These are phyloP conservation scores for Toxotes chatareus DNA, from an alignment of 2,113 vertebrate genomes.

Conservation along the genomic window DNA sequence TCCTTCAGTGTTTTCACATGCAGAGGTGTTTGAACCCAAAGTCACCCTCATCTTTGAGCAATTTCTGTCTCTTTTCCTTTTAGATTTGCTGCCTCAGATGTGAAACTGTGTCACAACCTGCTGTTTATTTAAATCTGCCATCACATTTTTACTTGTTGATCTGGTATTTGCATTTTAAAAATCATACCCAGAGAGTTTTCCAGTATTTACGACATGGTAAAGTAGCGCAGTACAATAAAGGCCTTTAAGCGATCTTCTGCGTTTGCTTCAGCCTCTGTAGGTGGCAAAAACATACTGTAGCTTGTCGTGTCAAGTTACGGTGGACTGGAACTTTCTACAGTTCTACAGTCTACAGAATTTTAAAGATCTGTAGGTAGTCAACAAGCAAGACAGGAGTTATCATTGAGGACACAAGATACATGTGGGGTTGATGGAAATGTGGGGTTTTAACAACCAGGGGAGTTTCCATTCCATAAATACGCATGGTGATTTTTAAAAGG, in stretches of 20 bases:
- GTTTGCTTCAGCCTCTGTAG: neutral
- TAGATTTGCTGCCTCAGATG: neutral
- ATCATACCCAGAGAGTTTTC: no score
- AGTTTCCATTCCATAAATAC: neutral
- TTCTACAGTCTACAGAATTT: neutral
- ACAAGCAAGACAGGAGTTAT: neutral
- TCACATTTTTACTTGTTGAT: neutral
- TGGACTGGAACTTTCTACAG: neutral
- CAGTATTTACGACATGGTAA: neutral
- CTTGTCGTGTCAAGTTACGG: neutral
- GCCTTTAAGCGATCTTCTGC: no score
- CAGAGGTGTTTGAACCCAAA: slow-evolving; percentile 2
- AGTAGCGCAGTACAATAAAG: no score
- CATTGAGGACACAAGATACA: no score
- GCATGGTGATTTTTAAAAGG: neutral
- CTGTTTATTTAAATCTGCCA: slow-evolving; percentile 1
- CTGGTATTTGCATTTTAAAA: neutral
- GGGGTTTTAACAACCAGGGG: neutral
- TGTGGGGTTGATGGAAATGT: neutral
- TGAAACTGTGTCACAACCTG: neutral
- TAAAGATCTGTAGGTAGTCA: neutral
- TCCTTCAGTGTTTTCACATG: slow-evolving; percentile 1
- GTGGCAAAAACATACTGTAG: neutral
- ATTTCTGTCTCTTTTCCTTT: neutral
- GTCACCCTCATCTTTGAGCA: slow-evolving; percentile 4